Evolutionary conservation across 2,797 vertebrate species (phyloP).

Genomic region (Harpagifer antarcticus): DNA sequence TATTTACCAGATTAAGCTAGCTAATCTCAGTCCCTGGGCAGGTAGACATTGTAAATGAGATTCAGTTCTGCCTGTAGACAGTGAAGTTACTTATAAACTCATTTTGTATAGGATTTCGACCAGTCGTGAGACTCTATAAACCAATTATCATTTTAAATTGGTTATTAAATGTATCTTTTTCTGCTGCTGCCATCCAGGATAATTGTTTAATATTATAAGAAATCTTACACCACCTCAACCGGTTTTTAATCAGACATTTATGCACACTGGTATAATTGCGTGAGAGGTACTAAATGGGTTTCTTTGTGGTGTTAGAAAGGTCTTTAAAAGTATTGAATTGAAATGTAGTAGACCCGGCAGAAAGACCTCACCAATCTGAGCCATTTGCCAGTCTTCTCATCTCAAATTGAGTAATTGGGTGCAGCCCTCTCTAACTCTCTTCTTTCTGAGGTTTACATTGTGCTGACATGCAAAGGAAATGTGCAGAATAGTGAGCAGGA

Average conservation of each 20-base stretch:
- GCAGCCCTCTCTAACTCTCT: not conserved
- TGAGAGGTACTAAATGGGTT: not conserved
- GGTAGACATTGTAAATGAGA: too few relatives aligned
- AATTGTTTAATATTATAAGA: not conserved
- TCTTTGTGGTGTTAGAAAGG: not conserved
- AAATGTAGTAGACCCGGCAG: not conserved
- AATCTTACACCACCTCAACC: not conserved
- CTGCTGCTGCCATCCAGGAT: not conserved
- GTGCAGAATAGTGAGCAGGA: not conserved
- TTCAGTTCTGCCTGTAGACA: too few relatives aligned
- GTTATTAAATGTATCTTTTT: not conserved
- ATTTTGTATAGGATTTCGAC: too few relatives aligned
- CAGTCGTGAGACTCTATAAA: too few relatives aligned
- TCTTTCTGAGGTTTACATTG: not conserved
- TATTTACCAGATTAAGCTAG: too few relatives aligned
- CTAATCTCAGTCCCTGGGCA: too few relatives aligned
- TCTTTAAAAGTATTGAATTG: not conserved
- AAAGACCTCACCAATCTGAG: not conserved
- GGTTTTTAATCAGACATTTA: not conserved
- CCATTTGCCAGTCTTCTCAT: not conserved
- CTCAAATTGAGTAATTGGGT: not conserved
- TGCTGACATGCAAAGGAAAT: constrained; percentile 25
- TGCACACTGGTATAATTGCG: not conserved
- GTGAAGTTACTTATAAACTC: too few relatives aligned
- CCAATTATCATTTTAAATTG: too few relatives aligned